phyloP scores from a whole-genome alignment of 2,888 invertebrate genomes.

The Oxyteleia sp. region DNA sequence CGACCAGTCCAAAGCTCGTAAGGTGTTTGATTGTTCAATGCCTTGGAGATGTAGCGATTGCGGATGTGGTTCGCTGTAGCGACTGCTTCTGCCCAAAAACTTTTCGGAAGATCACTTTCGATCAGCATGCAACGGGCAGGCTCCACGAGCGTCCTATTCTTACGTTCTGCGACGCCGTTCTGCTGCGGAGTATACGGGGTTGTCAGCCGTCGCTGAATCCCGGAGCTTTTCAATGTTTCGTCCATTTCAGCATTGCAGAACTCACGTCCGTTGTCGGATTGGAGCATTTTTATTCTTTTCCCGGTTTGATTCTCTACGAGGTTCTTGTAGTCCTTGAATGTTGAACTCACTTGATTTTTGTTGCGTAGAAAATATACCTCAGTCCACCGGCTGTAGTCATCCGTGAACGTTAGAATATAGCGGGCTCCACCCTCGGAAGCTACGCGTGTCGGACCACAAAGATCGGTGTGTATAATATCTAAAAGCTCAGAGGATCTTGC shows the following conservation, averaged over 20 bases:
- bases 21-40: slow-evolving; percentile 60
- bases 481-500: neutral
- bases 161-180: slow-evolving; percentile 78
- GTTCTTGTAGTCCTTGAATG: no score
- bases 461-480: slow-evolving; percentile 42
- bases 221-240: neutral
- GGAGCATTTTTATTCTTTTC: neutral
- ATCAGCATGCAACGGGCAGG: slow-evolving; percentile 75
- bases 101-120: slow-evolving; percentile 64
- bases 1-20: slow-evolving; percentile 64
- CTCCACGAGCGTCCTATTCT: slow-evolving; percentile 77
- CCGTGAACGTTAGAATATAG: neutral
- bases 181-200: slow-evolving; percentile 28
- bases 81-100: slow-evolving; percentile 79
- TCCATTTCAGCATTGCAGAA: neutral
- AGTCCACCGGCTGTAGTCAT: neutral
- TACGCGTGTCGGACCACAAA: neutral
- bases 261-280: neutral
- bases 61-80: slow-evolving; percentile 75
- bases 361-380: neutral
- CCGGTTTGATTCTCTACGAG: neutral
- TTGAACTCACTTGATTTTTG: neutral
- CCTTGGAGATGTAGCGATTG: slow-evolving; percentile 75
- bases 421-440: neutral
- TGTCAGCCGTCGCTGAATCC: neutral